Conservation (phyloP, 1,140 invertebrate species). For the Cyrtorhinus lividipennis region DNA sequence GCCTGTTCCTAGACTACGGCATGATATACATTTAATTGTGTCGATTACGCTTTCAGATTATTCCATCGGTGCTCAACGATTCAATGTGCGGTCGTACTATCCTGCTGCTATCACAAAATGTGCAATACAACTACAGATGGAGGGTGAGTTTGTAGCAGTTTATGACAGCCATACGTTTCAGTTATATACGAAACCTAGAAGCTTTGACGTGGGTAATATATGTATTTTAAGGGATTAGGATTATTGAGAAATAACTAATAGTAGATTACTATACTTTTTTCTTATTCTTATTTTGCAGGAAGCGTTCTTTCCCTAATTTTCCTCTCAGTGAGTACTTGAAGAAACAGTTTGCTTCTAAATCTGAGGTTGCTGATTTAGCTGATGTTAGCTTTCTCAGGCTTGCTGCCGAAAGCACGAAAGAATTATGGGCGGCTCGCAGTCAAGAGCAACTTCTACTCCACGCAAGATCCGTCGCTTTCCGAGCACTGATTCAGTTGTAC, state of each 20-base stretch:
- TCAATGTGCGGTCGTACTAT: neutral
- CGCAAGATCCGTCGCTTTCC: neutral
- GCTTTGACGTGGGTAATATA: too few species aligned
- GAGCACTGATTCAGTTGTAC: neutral
- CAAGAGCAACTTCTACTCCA: neutral
- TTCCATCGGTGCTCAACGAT: neutral
- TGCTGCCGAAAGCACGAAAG: neutral
- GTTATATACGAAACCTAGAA: too few species aligned
- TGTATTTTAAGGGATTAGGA: too few species aligned
- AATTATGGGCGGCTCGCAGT: neutral
- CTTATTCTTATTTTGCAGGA: too few species aligned
- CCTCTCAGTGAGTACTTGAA: neutral
- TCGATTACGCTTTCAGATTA: neutral
- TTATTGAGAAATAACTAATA: too few species aligned
- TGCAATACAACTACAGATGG: too few species aligned
- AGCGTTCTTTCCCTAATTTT: neutral
- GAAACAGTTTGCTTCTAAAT: neutral
- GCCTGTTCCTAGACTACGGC: too few species aligned
- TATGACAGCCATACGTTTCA: too few species aligned
- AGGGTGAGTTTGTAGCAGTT: too few species aligned
- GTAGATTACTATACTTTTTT: too few species aligned
- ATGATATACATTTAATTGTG: too few species aligned
- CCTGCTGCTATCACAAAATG: slow-evolving; percentile 3
- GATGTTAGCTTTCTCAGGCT: neutral
- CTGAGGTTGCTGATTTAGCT: neutral